Evolutionary conservation across 2,797 vertebrate genomes (phyloP), one percentile per base, ranked within the genome.

Genomic region (Enteromius thamalakanensis): DNA sequence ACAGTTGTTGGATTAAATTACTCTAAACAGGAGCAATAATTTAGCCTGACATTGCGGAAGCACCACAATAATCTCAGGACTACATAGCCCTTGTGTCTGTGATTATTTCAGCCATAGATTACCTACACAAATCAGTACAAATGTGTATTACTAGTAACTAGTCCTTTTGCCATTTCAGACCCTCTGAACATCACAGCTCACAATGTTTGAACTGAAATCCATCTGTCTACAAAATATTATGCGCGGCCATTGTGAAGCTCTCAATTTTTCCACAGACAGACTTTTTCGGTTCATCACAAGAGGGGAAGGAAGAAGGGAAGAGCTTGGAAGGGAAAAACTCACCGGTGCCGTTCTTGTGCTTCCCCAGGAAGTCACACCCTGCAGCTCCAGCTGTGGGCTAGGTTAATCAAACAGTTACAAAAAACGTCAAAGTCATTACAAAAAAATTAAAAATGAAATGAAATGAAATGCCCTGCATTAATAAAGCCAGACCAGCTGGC

Each of bases 401-500:
- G 75, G 93, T 94, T 93, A 94, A 93, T 94, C 91, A 95, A 95
- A 96, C 88, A 81, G 86, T 89, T 90, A 90, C 92, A 94, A 94
- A 95, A 90, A 12, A 93, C 19, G 19, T 19, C 49, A 76, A 93
- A 62, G 19, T 15, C 64, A 71, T 11, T 6, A 17, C 26, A 74
- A 72, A 51, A 40, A 45, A 26, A 32, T 12, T 1, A 9, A 78
- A 71, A 62, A 37, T 45, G 4, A 83, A 84, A 91, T 26, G 88
- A 85, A 81, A 87, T 12, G 53, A 88, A 94, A 94, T 94, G 93
- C 86, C 96, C 96, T 90, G 95, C 96, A 97, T 95, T 96, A 87
- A 96, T 96, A 95, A 98, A 99, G 98, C 98, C 97, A 99, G 97
- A 97, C 97, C 98, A 98, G 97, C 98, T 99, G 97, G 97, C 98